phyloP scores from a whole-genome alignment of 2,113 vertebrate species.

The Chaetodon trifascialis region DNA sequence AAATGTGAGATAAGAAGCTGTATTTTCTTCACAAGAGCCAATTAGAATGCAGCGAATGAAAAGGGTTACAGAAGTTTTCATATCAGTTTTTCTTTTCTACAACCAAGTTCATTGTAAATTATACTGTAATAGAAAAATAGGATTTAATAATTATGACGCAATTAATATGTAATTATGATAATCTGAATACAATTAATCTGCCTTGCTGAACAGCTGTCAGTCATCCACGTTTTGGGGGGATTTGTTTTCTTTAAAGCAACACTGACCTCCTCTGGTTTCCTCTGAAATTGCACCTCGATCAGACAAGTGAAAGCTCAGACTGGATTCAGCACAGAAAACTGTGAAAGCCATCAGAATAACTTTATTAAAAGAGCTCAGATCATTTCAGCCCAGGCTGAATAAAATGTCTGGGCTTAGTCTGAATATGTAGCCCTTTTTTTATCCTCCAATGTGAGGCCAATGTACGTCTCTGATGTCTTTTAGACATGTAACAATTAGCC shows the following conservation, averaged over 20 bases:
- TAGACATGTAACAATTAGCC: background rate
- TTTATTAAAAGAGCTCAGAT: background rate
- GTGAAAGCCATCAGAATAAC: background rate
- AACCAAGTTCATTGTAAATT: background rate
- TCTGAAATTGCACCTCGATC: background rate
- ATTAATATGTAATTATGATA: background rate
- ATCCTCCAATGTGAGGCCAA: background rate
- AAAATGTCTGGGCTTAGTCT: background rate
- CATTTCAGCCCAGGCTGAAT: background rate
- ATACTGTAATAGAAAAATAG: background rate
- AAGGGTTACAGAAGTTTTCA: background rate
- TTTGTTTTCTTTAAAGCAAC: constrained; percentile 15
- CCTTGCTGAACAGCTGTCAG: background rate
- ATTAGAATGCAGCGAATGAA: background rate
- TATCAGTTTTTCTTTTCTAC: background rate
- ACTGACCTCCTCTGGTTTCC: constrained; percentile 56
- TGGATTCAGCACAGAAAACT: background rate
- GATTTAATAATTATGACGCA: background rate
- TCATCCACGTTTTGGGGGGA: background rate
- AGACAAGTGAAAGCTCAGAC: too few relatives aligned
- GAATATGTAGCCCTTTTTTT: background rate
- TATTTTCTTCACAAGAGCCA: background rate
- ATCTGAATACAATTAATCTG: background rate
- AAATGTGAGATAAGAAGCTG: background rate
- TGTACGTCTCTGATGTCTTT: background rate